Base-by-base conservation (phyloP, 2,797 vertebrate species). In the Acrossocheilus wenchowensis region DNA sequence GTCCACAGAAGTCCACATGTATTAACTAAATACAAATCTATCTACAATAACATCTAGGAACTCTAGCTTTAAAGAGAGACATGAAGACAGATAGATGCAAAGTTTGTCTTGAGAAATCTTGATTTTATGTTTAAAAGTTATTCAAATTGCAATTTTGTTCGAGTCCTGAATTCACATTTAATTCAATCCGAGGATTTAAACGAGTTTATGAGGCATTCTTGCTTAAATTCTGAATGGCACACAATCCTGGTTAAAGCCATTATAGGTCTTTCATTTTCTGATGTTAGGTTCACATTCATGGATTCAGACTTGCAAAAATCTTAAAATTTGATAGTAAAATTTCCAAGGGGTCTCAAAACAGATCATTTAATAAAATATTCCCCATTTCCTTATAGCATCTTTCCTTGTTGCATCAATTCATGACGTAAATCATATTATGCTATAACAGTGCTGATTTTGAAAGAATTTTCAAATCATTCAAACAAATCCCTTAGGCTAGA, bases 241-340 rank as follows among this genome's bases (percentile, higher is more conserved):
- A 41, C 34, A 60, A 60, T 4, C 52, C 21, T 78, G 12, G 12
- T 26, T 78, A 60, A 57, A 60, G 52, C 21, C 39, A 30, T 64
- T n/a, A 19, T 15, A 45, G n/a, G 39, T 64, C 15, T 79, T 62
- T 60, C 2, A 66, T 84, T 84, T 54, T 83, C 19, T 83, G 8
- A 66, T 66, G 43, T 34, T 36, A 39, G 23, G 39, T 41, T 41
- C 60, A 52, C 30, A 77, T 52, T 43, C 30, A 66, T 66, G 17
- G 4, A 39, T 66, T 77, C 1, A 1, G 15, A 14, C 12, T 66
- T 77, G 30, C 30, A 66, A 21, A 68, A 68, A 41, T 84, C 19
- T 14, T 8, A 68, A 68, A 68, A 52, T 69, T 15, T 84, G 12
- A 48, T 50, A 30, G 41, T 30, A 21, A 1, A 36, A 26, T 34